Percentiles rank a stretch among this genome's conserved stretches.
Conservation (phyloP, 2,797 vertebrate genomes). For the Columba guinea region DNA sequence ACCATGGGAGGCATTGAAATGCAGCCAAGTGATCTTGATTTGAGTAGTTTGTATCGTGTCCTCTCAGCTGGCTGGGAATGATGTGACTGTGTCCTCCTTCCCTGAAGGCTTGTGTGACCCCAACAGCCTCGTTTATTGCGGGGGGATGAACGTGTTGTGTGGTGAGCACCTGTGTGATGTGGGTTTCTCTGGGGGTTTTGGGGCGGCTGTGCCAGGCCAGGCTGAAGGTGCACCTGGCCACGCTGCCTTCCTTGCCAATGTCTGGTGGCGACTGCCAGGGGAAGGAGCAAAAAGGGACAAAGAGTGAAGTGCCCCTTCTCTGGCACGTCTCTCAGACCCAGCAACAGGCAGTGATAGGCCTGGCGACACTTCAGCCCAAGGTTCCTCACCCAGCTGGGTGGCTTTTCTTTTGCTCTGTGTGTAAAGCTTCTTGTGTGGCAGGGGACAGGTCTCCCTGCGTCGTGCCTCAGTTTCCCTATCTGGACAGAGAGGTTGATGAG, state of each 20-base stretch:
- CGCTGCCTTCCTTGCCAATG: not conserved
- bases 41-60: rapidly evolving
- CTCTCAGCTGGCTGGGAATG: not conserved
- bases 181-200: rapidly evolving
- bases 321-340: not conserved
- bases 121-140: not conserved
- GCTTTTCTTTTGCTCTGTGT: not conserved
- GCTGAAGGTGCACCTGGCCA: not conserved
- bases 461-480: rapidly evolving
- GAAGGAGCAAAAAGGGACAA: not conserved
- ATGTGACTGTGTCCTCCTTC: not conserved
- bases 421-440: not conserved
- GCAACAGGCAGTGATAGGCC: rapidly evolving
- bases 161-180: not conserved
- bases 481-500: not conserved
- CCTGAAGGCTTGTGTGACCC: rapidly evolving
- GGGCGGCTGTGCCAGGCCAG: not conserved
- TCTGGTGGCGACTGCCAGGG: not conserved
- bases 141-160: not conserved
- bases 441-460: not conserved
- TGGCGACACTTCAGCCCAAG: rapidly evolving
- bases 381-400: not conserved
- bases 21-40: not conserved
- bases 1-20: not conserved
- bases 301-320: not conserved